These are phyloP conservation scores for Echinops telfairi DNA, from an alignment of 2,113 vertebrate genomes.

Conservation along the genomic window DNA sequence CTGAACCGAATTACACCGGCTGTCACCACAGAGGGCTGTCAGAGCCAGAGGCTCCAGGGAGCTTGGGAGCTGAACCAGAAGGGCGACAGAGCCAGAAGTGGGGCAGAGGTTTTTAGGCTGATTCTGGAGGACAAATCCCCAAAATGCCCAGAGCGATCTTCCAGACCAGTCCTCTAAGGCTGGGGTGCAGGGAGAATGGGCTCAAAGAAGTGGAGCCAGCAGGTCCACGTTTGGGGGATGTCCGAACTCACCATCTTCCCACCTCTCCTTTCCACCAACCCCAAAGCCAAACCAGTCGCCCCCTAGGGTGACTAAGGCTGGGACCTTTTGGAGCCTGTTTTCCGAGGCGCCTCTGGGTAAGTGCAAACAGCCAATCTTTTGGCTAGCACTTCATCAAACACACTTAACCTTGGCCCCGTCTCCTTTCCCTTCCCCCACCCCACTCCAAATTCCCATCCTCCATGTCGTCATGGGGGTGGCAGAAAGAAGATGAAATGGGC, in stretches of 20 bases:
- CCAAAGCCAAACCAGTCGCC: background rate
- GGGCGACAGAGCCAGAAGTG: background rate
- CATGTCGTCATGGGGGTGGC: background rate
- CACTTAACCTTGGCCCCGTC: background rate
- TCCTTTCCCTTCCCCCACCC: background rate
- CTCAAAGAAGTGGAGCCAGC: conserved; percentile 12
- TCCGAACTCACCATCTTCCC: background rate
- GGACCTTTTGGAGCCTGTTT: background rate
- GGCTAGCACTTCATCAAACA: background rate
- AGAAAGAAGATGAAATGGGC: background rate
- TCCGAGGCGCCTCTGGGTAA: background rate
- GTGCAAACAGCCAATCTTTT: background rate
- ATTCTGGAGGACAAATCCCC: background rate
- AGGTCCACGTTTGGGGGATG: background rate
- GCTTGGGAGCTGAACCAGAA: background rate
- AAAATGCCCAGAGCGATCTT: background rate
- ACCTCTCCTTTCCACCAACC: background rate
- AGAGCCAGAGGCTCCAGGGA: background rate
- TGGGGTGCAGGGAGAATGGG: background rate
- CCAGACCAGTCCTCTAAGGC: background rate
- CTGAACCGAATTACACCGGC: conserved; percentile 16
- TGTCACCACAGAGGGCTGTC: background rate
- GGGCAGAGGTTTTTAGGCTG: background rate
- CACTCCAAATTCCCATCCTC: background rate
- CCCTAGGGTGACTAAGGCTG: background rate